A percentile compares a stretch with the other conserved stretches of the same genome.
These are phyloP conservation scores for Drymonia ruficornis DNA, from an alignment of 2,888 invertebrate genomes.

Conservation along the genomic window DNA sequence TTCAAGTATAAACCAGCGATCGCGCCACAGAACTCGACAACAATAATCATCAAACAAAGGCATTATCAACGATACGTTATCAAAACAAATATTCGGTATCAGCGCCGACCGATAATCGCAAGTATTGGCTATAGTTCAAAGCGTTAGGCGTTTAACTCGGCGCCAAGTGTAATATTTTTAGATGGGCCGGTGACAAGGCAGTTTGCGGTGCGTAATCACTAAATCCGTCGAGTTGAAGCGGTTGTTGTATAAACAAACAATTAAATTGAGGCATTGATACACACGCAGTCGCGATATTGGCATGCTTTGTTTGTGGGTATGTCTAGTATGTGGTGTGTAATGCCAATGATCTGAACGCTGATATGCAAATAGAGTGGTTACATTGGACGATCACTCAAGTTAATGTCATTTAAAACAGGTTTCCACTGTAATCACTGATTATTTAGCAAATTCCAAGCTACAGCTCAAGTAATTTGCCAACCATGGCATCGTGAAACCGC, in stretches of 20 bases:
- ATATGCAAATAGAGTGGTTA: not conserved
- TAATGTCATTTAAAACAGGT: no score
- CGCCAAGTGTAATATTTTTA: constrained; percentile 81
- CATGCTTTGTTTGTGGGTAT: constrained; percentile 19
- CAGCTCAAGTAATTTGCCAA: constrained; percentile 15
- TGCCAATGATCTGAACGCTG: not conserved
- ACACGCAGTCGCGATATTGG: constrained; percentile 11
- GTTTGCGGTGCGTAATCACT: constrained; percentile 55
- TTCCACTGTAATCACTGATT: not conserved
- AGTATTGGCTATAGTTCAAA: constrained; percentile 72
- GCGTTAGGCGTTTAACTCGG: constrained; percentile 69
- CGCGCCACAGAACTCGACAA: constrained; percentile 6
- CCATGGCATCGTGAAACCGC: constrained; percentile 30
- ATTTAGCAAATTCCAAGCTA: not conserved
- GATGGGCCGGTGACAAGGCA: constrained; percentile 62
- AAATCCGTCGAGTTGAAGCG: constrained; percentile 41
- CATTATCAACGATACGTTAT: constrained; percentile 25
- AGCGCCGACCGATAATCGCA: constrained; percentile 27
- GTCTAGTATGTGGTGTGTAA: constrained; percentile 10
- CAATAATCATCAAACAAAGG: constrained; percentile 13
- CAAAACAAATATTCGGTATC: constrained; percentile 26
- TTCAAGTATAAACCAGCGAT: not conserved
- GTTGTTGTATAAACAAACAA: constrained; percentile 38
- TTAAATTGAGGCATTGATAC: constrained; percentile 13
- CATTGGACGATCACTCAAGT: not conserved